A percentile compares a stretch with the other conserved stretches of the same genome.
Evolutionary conservation across 1,140 invertebrate species (phyloP).

Genomic region (Armadillidium nasatum): DNA sequence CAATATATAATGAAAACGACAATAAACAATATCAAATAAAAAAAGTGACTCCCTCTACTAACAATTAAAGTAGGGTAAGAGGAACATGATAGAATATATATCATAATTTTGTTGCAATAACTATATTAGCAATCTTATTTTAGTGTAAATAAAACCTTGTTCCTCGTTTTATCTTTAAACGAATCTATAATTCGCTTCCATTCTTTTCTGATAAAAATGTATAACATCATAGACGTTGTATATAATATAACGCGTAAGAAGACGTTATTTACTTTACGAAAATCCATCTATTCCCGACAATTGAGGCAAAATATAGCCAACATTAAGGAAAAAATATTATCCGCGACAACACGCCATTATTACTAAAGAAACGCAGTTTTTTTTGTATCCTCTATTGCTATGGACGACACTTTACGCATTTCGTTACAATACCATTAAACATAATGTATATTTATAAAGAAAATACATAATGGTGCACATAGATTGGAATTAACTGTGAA

Average conservation of each 20-base stretch:
- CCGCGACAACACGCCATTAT: neutral
- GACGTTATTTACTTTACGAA: neutral
- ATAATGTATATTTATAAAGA: constrained; percentile 14
- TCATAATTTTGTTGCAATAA: too few relatives aligned
- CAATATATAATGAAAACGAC: too few relatives aligned
- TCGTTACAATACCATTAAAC: constrained; percentile 11
- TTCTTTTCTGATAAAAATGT: neutral
- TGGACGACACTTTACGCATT: neutral
- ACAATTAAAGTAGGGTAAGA: too few relatives aligned
- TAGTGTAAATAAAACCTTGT: too few relatives aligned
- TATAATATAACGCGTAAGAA: neutral
- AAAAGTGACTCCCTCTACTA: too few relatives aligned
- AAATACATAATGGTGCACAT: neutral
- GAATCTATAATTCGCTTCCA: too few relatives aligned
- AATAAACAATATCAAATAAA: too few relatives aligned
- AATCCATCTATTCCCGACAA: constrained; percentile 1
- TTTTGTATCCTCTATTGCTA: neutral
- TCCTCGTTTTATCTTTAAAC: too few relatives aligned
- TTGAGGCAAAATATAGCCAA: neutral
- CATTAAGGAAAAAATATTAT: constrained; percentile 11
- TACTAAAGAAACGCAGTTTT: neutral
- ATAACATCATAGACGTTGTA: neutral
- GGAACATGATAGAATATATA: too few relatives aligned
- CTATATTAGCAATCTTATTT: too few relatives aligned
- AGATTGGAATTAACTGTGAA: too few relatives aligned